Evolutionary conservation across 2,113 vertebrate species (phyloP).

Genomic region (Ceyx margarethae): DNA sequence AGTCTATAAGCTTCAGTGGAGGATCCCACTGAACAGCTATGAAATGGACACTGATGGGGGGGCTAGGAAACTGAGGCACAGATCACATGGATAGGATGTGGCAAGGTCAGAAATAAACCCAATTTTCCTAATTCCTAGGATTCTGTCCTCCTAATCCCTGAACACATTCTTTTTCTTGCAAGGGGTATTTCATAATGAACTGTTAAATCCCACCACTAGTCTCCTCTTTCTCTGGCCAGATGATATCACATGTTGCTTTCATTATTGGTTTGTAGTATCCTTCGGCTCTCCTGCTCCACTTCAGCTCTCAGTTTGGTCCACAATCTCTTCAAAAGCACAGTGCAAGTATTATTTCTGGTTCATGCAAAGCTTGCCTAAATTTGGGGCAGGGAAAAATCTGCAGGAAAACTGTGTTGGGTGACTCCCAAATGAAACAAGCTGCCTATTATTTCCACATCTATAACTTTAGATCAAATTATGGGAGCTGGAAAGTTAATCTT

Average conservation of each 20-base stretch:
- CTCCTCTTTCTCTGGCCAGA: constrained; percentile 9
- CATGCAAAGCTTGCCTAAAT: neutral
- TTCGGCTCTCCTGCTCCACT: constrained; percentile 1
- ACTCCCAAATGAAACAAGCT: constrained; percentile 42
- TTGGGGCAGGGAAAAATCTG: neutral
- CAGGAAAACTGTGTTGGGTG: neutral
- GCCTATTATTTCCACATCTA: neutral
- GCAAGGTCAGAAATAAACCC: neutral
- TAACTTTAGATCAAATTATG: neutral
- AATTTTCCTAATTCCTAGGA: neutral
- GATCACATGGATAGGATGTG: neutral
- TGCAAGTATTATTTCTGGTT: neutral
- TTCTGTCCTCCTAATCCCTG: neutral
- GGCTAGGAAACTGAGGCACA: neutral
- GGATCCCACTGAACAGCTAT: neutral
- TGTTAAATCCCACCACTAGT: neutral
- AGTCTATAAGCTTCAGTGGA: neutral
- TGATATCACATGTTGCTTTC: neutral
- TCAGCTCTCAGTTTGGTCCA: neutral
- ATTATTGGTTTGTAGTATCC: constrained; percentile 14
- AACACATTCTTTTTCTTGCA: constrained; percentile 12
- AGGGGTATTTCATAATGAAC: neutral
- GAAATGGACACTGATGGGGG: fast-evolving
- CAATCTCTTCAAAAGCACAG: neutral
- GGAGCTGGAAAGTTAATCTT: neutral